Percentiles rank a stretch among this genome's conserved stretches.
Conservation (phyloP, 2,113 vertebrate species). For the Pelmatolapia mariae region DNA sequence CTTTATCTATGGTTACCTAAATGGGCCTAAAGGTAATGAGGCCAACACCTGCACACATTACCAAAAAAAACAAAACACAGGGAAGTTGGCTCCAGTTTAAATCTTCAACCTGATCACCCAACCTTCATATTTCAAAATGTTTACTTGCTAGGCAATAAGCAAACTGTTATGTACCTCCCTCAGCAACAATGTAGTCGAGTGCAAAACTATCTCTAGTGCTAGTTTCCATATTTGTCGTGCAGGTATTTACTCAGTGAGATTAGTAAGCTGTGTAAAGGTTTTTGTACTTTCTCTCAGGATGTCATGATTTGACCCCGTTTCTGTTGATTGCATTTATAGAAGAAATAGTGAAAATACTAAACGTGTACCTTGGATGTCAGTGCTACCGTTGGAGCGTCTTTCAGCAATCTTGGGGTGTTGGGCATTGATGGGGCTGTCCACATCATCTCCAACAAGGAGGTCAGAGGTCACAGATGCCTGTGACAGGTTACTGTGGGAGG, state of each 20-base stretch:
- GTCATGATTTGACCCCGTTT: background rate
- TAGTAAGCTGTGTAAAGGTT: background rate
- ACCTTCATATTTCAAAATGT: background rate
- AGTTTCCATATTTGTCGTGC: background rate
- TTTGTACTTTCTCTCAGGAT: background rate
- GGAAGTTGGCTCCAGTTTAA: background rate
- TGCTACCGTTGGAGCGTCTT: constrained; percentile 80
- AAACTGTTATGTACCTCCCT: background rate
- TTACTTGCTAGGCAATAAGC: background rate
- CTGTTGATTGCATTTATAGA: background rate
- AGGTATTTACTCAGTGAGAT: background rate
- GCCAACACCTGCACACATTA: background rate
- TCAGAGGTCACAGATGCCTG: constrained; percentile 77
- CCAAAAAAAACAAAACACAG: background rate
- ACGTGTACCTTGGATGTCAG: constrained; percentile 81
- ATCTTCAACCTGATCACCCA: fast-evolving
- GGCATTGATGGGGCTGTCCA: constrained; percentile 71
- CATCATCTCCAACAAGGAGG: constrained; percentile 76
- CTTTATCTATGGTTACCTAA: background rate
- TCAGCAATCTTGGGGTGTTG: constrained; percentile 78
- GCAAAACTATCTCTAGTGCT: background rate
- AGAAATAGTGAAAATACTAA: background rate
- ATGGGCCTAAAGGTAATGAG: background rate
- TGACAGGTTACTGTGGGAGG: constrained; percentile 79
- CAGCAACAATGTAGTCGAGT: background rate